phyloP scores from a whole-genome alignment of 1,140 invertebrate genomes.

The Galleria mellonella region DNA sequence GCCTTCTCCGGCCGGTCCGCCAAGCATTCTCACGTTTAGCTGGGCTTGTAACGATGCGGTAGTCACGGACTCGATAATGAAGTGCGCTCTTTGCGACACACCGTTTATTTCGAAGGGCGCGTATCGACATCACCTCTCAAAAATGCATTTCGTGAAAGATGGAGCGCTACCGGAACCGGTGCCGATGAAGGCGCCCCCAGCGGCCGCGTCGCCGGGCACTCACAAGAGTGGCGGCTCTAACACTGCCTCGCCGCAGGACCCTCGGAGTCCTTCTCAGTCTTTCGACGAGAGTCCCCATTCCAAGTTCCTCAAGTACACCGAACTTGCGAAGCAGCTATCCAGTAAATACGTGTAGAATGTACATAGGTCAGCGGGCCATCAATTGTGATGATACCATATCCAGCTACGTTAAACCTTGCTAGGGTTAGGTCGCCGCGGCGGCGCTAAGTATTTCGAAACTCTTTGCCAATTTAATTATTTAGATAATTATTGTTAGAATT shows the following conservation, averaged over 20 bases:
- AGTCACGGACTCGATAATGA: constrained; percentile 92
- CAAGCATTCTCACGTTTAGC: constrained; percentile 91
- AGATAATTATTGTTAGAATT: constrained; percentile 67
- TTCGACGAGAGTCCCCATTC: constrained; percentile 95
- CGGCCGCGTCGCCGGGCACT: constrained; percentile 54
- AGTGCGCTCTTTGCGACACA: constrained; percentile 97
- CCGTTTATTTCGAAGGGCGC: constrained; percentile 97
- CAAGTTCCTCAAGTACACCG: constrained; percentile 97
- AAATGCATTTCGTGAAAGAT: constrained; percentile 97
- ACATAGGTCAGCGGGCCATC: constrained; percentile 39
- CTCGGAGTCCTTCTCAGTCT: constrained; percentile 74
- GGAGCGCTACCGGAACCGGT: constrained; percentile 85
- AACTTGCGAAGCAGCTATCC: constrained; percentile 96
- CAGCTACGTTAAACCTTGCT: constrained; percentile 65
- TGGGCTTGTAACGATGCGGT: constrained; percentile 96
- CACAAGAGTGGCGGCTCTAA: constrained; percentile 68
- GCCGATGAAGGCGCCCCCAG: constrained; percentile 71
- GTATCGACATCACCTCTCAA: constrained; percentile 96
- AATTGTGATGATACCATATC: constrained; percentile 75
- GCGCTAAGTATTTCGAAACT: constrained; percentile 72
- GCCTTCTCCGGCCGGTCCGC: constrained; percentile 78
- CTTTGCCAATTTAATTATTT: constrained; percentile 74
- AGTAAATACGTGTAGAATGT: constrained; percentile 91
- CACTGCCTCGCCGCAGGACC: constrained; percentile 74
- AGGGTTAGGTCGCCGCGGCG: constrained; percentile 62